phyloP scores from a whole-genome alignment of 2,113 vertebrate genomes.

The Tragelaphus buxtoni region DNA sequence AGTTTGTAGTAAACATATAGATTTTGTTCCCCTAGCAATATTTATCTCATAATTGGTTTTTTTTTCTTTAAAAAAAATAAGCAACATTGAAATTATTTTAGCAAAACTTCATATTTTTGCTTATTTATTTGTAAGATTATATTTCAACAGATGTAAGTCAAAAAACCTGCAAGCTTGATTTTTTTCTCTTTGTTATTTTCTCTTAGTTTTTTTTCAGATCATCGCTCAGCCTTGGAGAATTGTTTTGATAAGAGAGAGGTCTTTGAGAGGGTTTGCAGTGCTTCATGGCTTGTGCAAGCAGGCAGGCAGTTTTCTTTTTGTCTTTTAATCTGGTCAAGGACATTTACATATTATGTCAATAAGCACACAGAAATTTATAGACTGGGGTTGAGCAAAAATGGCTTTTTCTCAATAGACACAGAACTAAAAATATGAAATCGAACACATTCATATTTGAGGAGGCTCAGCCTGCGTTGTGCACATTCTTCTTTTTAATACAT shows the following conservation, averaged over 20 bases:
- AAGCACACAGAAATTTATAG: constrained; percentile 32
- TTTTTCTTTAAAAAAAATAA: neutral
- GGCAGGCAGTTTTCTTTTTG: neutral
- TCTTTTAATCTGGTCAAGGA: constrained; percentile 52
- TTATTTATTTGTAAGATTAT: neutral
- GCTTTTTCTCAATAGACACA: neutral
- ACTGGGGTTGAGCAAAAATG: neutral
- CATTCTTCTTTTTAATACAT: neutral
- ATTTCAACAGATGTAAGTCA: neutral
- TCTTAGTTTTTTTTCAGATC: neutral
- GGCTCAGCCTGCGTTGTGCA: neutral
- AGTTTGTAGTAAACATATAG: neutral
- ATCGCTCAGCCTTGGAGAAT: constrained; percentile 11
- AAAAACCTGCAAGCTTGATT: neutral
- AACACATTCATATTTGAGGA: neutral
- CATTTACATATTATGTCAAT: constrained; percentile 52
- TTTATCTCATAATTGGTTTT: neutral
- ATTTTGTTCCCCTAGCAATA: neutral
- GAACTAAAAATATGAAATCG: constrained; percentile 34
- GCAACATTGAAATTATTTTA: constrained; percentile 21
- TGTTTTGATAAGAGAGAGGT: constrained; percentile 37
- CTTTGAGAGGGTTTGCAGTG: constrained; percentile 14
- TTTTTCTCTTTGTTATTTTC: constrained; percentile 13
- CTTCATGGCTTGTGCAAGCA: neutral
- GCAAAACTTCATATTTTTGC: neutral